phyloP scores from a whole-genome alignment of 2,888 invertebrate species.

The Agonum fuliginosum region DNA sequence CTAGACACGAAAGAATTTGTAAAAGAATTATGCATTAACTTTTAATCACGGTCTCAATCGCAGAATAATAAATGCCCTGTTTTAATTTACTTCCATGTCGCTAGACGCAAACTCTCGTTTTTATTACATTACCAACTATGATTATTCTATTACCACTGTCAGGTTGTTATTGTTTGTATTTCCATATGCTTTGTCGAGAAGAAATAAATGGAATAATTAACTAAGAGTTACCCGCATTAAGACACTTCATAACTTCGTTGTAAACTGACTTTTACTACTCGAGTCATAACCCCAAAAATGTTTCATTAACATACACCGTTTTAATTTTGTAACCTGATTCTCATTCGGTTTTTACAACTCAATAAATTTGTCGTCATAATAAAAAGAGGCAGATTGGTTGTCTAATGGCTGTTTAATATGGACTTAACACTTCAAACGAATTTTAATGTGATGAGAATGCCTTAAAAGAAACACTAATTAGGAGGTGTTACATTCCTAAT shows the following conservation, averaged over 20 bases:
- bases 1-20: slow-evolving; percentile 48
- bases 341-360: slow-evolving; percentile 30
- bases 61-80: slow-evolving; percentile 34
- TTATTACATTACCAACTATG: not conserved
- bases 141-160: slow-evolving; percentile 40
- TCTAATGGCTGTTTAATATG: slow-evolving; percentile 25
- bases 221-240: slow-evolving; percentile 16
- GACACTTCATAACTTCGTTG: slow-evolving; percentile 19
- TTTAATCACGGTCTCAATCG: slow-evolving; percentile 52
- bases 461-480: slow-evolving; percentile 28
- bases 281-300: slow-evolving; percentile 15
- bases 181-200: slow-evolving; percentile 9
- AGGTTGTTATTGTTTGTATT: slow-evolving; percentile 14
- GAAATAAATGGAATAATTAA: not conserved
- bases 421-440: slow-evolving; percentile 26
- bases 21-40: slow-evolving; percentile 52
- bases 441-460: slow-evolving; percentile 31
- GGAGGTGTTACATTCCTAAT: slow-evolving; percentile 30
- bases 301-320: slow-evolving; percentile 29
- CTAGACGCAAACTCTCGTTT: slow-evolving; percentile 28
- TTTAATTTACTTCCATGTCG: slow-evolving; percentile 32
- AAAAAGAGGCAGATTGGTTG: slow-evolving; percentile 23
- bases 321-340: slow-evolving; percentile 3
- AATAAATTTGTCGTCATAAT: slow-evolving; percentile 29
- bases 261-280: slow-evolving; percentile 26